Conservation (phyloP, 2,113 vertebrate species). For the Esox niger region DNA sequence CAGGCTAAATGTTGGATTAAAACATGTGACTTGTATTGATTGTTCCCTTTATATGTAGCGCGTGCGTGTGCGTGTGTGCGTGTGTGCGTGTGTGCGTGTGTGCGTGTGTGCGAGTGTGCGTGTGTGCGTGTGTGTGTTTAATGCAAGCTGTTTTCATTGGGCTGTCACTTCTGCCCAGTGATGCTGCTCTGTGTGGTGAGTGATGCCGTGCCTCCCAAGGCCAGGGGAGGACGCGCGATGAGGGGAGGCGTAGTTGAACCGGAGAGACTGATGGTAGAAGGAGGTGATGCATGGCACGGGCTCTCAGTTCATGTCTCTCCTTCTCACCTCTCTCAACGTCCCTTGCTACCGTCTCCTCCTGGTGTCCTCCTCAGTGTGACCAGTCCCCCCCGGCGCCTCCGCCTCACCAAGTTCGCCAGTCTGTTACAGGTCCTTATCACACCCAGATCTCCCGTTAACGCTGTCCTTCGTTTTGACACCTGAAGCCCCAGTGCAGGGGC, state of each 20-base stretch:
- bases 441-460: not conserved
- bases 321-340: not conserved
- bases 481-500: slow-evolving; percentile 1
- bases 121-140: too few species aligned
- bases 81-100: too few species aligned
- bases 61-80: too few species aligned
- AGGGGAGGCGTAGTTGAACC: slow-evolving; percentile 1
- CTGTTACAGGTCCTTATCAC: not conserved
- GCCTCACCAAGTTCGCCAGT: not conserved
- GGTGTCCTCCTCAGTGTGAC: not conserved
- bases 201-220: slow-evolving; percentile 38
- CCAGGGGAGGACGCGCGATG: slow-evolving; percentile 16
- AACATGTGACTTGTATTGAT: not conserved
- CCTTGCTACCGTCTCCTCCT: not conserved
- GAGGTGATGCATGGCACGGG: slow-evolving; percentile 27
- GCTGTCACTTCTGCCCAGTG: slow-evolving; percentile 40
- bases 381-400: not conserved
- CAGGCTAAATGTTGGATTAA: slow-evolving; percentile 18
- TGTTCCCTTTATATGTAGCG: not conserved
- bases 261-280: slow-evolving; percentile 32
- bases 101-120: too few species aligned
- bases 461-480: slow-evolving; percentile 21
- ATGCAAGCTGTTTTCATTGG: too few species aligned
- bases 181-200: slow-evolving; percentile 40
- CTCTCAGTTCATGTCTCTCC: not conserved